These are phyloP conservation scores for Drosophila kanekoi DNA, from an alignment of 2,888 invertebrate genomes.

Conservation along the genomic window DNA sequence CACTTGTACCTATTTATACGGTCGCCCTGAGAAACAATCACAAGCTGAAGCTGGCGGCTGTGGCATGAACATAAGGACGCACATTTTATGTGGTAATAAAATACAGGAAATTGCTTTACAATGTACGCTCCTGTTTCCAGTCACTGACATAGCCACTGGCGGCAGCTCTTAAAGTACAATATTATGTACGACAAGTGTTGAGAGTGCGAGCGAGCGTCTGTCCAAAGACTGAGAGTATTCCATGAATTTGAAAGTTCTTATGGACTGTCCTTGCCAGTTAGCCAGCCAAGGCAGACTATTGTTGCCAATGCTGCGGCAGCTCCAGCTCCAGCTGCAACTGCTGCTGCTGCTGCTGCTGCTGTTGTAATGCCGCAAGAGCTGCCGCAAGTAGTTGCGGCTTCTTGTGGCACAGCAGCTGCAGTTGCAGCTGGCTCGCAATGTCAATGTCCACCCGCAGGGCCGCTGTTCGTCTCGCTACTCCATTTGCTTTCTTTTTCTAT, in stretches of 20 bases:
- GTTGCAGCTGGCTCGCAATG: slow-evolving; percentile 53
- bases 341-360: slow-evolving; percentile 12
- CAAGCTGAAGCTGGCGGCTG: slow-evolving; percentile 18
- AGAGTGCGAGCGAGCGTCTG: slow-evolving; percentile 33
- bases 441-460: slow-evolving; percentile 60
- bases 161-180: slow-evolving; percentile 66
- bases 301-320: slow-evolving; percentile 33
- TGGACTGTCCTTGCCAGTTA: slow-evolving; percentile 48
- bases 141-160: slow-evolving; percentile 37
- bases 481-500: neutral
- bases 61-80: slow-evolving; percentile 38
- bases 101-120: slow-evolving; percentile 76
- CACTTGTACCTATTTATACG: slow-evolving; percentile 41
- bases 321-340: neutral
- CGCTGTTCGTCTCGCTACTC: slow-evolving; percentile 14
- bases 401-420: slow-evolving; percentile 28
- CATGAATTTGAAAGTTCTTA: slow-evolving; percentile 65
- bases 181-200: slow-evolving; percentile 70
- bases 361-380: slow-evolving; percentile 39
- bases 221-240: slow-evolving; percentile 39
- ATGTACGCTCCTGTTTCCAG: slow-evolving; percentile 60
- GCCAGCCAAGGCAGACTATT: slow-evolving; percentile 36
- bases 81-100: slow-evolving; percentile 70
- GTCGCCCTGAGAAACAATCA: slow-evolving; percentile 52
- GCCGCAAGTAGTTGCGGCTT: slow-evolving; percentile 59